Conservation (phyloP, 2,113 vertebrate genomes). For the Athene cunicularia region DNA sequence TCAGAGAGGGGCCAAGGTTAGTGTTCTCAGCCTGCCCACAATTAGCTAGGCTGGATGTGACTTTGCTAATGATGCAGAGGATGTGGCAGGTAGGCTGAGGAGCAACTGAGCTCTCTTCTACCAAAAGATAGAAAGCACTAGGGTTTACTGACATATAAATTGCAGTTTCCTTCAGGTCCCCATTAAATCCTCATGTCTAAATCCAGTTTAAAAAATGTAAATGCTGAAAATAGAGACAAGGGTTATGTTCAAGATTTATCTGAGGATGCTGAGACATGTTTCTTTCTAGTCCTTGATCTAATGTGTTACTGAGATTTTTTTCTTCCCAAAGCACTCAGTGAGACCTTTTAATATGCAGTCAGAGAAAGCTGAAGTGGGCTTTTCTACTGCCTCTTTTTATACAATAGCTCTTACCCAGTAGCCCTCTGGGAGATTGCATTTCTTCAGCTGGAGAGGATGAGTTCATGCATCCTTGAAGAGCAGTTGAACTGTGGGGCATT, state of each 20-base stretch:
- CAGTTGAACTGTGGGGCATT: neutral
- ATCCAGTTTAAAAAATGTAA: neutral
- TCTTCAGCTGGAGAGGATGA: neutral
- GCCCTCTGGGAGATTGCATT: neutral
- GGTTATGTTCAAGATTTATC: neutral
- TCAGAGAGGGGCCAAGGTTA: neutral
- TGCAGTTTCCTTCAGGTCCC: neutral
- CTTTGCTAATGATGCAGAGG: neutral
- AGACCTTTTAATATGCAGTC: neutral
- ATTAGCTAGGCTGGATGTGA: neutral
- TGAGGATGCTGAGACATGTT: neutral
- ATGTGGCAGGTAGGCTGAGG: neutral
- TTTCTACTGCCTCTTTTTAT: neutral
- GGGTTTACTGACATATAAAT: neutral
- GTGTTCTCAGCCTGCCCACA: neutral
- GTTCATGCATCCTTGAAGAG: neutral
- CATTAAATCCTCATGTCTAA: neutral
- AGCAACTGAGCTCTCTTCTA: neutral
- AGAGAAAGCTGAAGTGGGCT: neutral
- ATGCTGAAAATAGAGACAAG: neutral
- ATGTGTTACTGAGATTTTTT: neutral
- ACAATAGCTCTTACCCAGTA: neutral
- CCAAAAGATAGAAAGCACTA: neutral
- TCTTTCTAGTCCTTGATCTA: neutral
- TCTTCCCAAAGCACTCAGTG: neutral